Evolutionary conservation across 2,888 invertebrate genomes (phyloP), one percentile per base, ranked within the genome.

Genomic region (Athrips mouffetella): DNA sequence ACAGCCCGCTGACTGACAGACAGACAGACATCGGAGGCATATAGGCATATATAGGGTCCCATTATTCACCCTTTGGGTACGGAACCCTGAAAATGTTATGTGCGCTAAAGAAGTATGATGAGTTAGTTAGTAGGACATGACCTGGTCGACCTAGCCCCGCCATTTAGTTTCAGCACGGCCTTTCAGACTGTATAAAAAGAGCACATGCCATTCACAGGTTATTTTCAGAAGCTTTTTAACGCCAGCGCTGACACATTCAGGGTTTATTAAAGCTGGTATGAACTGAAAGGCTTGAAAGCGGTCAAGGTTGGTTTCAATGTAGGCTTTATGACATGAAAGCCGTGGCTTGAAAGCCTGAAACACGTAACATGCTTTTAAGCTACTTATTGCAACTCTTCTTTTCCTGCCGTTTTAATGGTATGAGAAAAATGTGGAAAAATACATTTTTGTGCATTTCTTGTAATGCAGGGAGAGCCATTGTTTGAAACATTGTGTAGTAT

Each of bases 81-180:
- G n/a, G n/a, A n/a, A n/a, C n/a, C n/a, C n/a, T n/a, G n/a, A 37
- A 37, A 37, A 37, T 37, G 20, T 13, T 40, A 45, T 46, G 27
- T 40, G 47, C 40, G 47, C 11, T 18, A 31, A 7, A 6, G 10
- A 33, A 13, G 45, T 35, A 33, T 53, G 48, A 54, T 57, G 57
- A 55, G 58, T 60, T 60, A 58, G 51, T 59, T 55, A 58, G 49
- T 48, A 56, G 57, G 42, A 48, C 39, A 47, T 52, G 58, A 56
- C 57, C 58, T 42, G 52, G 45, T 48, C 51, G 50, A 55, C 57
- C 50, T 50, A 49, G 52, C 49, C 50, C 52, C 46, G 48, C 44
- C 48, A 29, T 18, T 33, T 53, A 55, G 51, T 45, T 21, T 11
- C n/a, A 47, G 52, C 55, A 50, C 39, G 51, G 47, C 54, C 53